Evolutionary conservation across 2,797 vertebrate species (phyloP).

Genomic region (Enteromius anoplus): DNA sequence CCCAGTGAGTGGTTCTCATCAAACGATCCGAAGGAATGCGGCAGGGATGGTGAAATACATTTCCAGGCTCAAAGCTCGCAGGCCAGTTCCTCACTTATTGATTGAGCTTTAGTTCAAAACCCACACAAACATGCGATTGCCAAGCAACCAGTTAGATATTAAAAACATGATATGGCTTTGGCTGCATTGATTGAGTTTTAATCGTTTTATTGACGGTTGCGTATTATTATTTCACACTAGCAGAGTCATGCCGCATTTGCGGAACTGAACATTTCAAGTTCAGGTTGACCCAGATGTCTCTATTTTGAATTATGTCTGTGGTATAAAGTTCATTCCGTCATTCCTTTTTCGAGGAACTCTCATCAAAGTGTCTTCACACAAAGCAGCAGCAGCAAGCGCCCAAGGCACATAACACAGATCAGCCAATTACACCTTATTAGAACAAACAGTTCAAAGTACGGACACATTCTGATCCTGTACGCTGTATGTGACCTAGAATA

Average conservation of each 20-base stretch:
- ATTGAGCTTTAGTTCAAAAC: conserved; percentile 50
- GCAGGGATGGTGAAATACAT: conserved; percentile 58
- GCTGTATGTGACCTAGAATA: background rate
- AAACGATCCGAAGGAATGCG: conserved; percentile 62
- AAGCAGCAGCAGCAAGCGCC: background rate
- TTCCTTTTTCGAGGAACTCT: background rate
- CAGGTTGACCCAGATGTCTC: background rate
- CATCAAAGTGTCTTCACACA: conserved; percentile 5
- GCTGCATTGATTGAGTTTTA: conserved; percentile 38
- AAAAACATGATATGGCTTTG: conserved; percentile 34
- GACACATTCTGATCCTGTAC: conserved; percentile 20
- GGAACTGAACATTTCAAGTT: background rate
- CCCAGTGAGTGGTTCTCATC: conserved; percentile 58
- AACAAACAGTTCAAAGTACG: conserved; percentile 36
- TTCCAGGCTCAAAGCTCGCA: conserved; percentile 47
- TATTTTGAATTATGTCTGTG: background rate
- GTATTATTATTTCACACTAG: conserved; percentile 25
- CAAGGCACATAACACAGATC: background rate
- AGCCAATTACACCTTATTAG: conserved; percentile 29
- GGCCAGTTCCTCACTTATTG: conserved; percentile 41
- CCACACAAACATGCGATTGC: conserved; percentile 55
- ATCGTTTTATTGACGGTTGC: conserved; percentile 27
- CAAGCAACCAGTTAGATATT: conserved; percentile 55
- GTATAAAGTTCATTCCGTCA: background rate
- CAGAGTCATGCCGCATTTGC: background rate